phyloP scores from a whole-genome alignment of 2,888 invertebrate genomes.

The Hirudinaria manillensis region DNA sequence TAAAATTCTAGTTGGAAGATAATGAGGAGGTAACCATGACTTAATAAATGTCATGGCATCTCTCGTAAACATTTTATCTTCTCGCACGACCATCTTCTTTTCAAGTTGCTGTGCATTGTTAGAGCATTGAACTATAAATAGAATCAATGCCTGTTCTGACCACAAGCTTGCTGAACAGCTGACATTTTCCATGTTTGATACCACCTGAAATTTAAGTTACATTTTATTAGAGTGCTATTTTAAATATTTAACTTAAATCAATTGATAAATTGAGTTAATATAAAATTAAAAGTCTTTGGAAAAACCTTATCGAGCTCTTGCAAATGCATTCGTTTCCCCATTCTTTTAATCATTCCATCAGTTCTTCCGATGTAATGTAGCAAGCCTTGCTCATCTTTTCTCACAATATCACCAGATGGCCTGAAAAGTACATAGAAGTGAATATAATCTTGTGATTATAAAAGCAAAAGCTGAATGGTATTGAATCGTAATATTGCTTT shows the following conservation, averaged over 20 bases:
- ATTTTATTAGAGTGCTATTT: neutral
- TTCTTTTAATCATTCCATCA: slow-evolving; percentile 70
- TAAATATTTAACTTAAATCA: neutral
- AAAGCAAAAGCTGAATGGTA: no score
- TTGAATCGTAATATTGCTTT: no score
- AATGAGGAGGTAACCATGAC: slow-evolving; percentile 43
- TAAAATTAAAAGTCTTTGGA: neutral
- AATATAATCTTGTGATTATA: no score
- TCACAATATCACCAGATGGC: slow-evolving; percentile 70
- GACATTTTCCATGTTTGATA: neutral
- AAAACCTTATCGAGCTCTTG: slow-evolving; percentile 45
- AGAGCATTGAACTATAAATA: neutral
- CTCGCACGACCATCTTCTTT: neutral
- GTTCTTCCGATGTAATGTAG: slow-evolving; percentile 59
- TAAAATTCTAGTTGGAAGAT: slow-evolving; percentile 45
- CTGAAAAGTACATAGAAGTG: slow-evolving; percentile 49
- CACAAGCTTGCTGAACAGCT: neutral
- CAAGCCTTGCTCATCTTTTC: slow-evolving; percentile 45
- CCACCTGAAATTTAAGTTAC: neutral
- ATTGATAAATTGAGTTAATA: neutral
- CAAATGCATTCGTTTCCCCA: slow-evolving; percentile 67
- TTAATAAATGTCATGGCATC: no score
- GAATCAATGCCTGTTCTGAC: neutral
- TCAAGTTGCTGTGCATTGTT: neutral
- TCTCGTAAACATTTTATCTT: neutral